A percentile compares a stretch with the other conserved stretches of the same genome.
Evolutionary conservation across 2,797 vertebrate species (phyloP).

Genomic region (Lithobates pipiens): DNA sequence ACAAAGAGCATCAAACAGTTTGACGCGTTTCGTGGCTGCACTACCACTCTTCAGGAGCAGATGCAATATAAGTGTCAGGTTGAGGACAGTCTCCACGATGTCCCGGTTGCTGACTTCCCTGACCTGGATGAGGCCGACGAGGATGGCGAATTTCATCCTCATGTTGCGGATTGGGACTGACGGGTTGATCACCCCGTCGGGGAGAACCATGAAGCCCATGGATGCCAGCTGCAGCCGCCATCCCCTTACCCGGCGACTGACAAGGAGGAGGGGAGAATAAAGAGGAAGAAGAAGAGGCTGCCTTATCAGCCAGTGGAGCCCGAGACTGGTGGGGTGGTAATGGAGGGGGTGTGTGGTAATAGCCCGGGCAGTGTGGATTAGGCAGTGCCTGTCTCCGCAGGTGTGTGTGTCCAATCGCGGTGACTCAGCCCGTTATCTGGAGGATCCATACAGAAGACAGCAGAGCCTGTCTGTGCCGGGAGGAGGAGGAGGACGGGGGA

Average conservation of each 20-base stretch:
- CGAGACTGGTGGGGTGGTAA: constrained; percentile 13
- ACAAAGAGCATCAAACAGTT: too few species aligned
- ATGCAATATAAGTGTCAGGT: too few species aligned
- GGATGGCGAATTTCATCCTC: too few species aligned
- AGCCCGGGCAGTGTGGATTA: constrained; percentile 42
- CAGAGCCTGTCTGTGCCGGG: not conserved
- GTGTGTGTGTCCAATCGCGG: not conserved
- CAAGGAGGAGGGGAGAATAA: too few species aligned
- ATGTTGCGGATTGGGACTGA: too few species aligned
- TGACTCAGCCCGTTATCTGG: constrained; percentile 65
- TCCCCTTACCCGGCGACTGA: constrained; percentile 1
- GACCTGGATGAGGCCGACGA: too few species aligned
- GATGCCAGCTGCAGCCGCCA: constrained; percentile 59
- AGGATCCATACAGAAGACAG: not conserved
- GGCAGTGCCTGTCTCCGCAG: constrained; percentile 20
- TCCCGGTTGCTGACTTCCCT: too few species aligned
- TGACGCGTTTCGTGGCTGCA: too few species aligned
- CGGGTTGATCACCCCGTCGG: too few species aligned
- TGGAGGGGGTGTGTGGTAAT: constrained; percentile 36
- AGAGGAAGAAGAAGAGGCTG: not conserved
- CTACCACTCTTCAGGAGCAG: too few species aligned
- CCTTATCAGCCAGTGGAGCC: not conserved
- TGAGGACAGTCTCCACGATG: too few species aligned
- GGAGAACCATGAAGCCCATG: too few species aligned
- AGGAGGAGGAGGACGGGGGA: constrained; percentile 53